These are phyloP conservation scores for Capromys pilorides DNA, from an alignment of 2,797 vertebrate genomes.

Conservation along the genomic window DNA sequence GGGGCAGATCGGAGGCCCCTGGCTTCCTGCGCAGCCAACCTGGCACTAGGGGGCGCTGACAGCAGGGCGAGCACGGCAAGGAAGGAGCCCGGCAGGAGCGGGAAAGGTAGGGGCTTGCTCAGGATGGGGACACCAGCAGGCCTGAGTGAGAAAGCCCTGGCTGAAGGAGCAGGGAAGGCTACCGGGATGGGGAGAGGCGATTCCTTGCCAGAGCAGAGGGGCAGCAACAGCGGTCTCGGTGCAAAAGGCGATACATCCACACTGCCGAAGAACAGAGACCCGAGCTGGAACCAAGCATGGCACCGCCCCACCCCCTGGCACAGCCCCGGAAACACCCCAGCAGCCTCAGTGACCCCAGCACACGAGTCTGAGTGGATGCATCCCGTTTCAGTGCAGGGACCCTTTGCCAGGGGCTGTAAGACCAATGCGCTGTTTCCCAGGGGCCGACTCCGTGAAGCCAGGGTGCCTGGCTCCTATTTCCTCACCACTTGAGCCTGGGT, in stretches of 20 bases:
- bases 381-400: background rate
- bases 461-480: background rate
- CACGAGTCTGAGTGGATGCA: background rate
- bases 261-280: constrained; percentile 28
- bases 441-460: background rate
- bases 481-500: background rate
- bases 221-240: background rate
- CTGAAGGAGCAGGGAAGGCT: constrained; percentile 64
- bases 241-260: constrained; percentile 10
- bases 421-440: background rate
- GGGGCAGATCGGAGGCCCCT: constrained; percentile 12
- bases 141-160: constrained; percentile 31
- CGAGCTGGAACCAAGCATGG: constrained; percentile 13
- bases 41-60: constrained; percentile 78
- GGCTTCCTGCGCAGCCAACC: constrained; percentile 11
- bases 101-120: constrained; percentile 62
- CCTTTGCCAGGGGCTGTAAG: background rate
- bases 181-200: background rate
- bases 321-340: constrained; percentile 24
- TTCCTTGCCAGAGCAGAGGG: constrained; percentile 1
- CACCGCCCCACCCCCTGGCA: background rate
- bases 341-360: background rate
- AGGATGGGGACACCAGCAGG: constrained; percentile 27
- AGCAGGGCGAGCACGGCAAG: constrained; percentile 71
- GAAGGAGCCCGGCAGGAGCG: background rate